Evolutionary conservation across 1,140 invertebrate genomes (phyloP).

Genomic region (Drosophila pallidifrons): DNA sequence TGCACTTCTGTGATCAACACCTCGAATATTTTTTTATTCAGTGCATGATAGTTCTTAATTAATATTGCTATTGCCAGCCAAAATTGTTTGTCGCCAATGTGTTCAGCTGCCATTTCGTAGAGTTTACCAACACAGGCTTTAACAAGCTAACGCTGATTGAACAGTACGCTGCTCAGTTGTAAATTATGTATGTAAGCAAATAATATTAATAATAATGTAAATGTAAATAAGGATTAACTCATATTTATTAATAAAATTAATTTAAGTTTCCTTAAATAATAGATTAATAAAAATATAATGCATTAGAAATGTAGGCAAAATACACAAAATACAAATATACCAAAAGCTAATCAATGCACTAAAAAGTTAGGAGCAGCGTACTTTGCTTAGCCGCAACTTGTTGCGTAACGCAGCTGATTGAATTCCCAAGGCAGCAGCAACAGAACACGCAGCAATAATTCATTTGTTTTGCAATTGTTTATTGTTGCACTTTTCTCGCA

Average conservation of each 20-base stretch:
- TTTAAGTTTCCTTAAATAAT: too few species aligned
- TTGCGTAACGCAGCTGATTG: conserved; percentile 54
- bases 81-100: conserved; percentile 61
- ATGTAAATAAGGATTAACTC: too few species aligned
- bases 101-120: conserved; percentile 47
- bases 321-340: not conserved
- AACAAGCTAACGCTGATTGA: too few species aligned
- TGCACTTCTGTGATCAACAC: conserved; percentile 58
- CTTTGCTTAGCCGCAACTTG: conserved; percentile 16
- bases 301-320: not conserved
- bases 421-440: conserved; percentile 19
- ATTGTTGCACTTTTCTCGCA: conserved; percentile 38
- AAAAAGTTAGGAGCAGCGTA: conserved; percentile 24
- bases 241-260: too few species aligned
- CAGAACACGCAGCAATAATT: conserved; percentile 27
- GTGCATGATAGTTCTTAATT: conserved; percentile 74
- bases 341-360: too few species aligned
- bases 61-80: conserved; percentile 71
- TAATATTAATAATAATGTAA: too few species aligned
- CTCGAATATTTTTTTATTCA: conserved; percentile 80
- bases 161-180: conserved; percentile 22
- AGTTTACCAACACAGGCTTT: conserved; percentile 35
- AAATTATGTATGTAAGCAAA: not conserved
- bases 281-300: too few species aligned
- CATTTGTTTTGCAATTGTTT: conserved; percentile 1